Base-by-base conservation (phyloP, 1,140 invertebrate genomes). In the Andricus grossulariae region DNA sequence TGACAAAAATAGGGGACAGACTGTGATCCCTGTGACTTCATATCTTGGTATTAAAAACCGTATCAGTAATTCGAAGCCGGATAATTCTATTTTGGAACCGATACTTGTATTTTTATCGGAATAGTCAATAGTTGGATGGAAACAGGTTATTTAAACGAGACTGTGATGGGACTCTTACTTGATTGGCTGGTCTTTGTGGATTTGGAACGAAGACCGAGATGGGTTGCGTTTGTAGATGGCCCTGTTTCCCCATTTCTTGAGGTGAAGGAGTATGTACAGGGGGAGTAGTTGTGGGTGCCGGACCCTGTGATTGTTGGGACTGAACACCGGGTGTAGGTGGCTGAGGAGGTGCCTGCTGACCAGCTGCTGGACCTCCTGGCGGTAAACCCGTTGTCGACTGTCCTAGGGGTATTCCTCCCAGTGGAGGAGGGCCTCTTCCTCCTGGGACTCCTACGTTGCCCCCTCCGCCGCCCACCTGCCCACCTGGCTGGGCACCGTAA, bases 181-280 rank as follows among this genome's bases (percentile, higher is more conserved):
- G 60, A 39, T 89, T 86, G 1, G 81, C 83, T 72, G 86, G 85
- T 50, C 84, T 84, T 21, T 85, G 81, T 51, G 84, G 82, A 25
- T 89, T 90, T 49, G 85, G 74, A 75, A 83, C 88, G 13, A 85
- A 83, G 39, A 90, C 52, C 50, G 85, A 71, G 50, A 82, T 84
- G 8, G 86, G 82, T 75, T 90, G 89, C 0, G 85, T 75, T 60
- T 86, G 88, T 3, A 90, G 70, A 77, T 91, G 90, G 11, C 86
- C 81, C 75, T 88, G 89, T 77, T 91, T 91, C 74, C 88, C 88
- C 90, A 91, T 91, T 77, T 91, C 90, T 77, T 87, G 88, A 10
- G 88, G 84, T 25, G 85, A 84, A 0, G 87, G 83, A 10, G 86
- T 88, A 57, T 90, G 89, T 8, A 87, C 86, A 7, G 89, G 89